A percentile compares a stretch with the other conserved stretches of the same genome.
Conservation (phyloP, 92 coral and sea anemone genomes). For the Ricordea florida region DNA sequence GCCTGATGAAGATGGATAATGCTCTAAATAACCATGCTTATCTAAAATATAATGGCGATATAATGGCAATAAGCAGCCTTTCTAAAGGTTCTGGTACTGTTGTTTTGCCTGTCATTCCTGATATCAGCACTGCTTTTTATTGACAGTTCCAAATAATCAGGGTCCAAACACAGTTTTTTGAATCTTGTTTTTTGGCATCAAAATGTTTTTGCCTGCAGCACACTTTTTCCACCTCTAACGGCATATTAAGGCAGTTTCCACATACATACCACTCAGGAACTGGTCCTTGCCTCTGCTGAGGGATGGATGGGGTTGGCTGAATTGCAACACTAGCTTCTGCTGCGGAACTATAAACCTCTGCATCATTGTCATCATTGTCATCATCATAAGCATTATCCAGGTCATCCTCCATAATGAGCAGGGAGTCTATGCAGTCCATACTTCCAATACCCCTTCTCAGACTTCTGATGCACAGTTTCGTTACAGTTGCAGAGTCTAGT, state of each 20-base stretch:
- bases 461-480: constrained; percentile 14
- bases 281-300: constrained; percentile 11
- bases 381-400: neutral
- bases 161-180: constrained; percentile 36
- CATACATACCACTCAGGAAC: constrained; percentile 6
- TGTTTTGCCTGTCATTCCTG: constrained; percentile 42
- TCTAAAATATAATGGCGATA: constrained; percentile 47
- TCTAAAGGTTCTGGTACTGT: constrained; percentile 39
- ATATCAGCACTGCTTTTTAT: constrained; percentile 33
- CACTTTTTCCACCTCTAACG: constrained; percentile 5
- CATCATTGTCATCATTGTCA: neutral
- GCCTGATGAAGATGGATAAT: constrained; percentile 27
- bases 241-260: constrained; percentile 5
- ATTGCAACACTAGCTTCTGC: neutral
- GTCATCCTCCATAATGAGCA: constrained; percentile 23
- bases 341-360: neutral
- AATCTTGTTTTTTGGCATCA: neutral
- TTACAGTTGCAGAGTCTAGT: neutral
- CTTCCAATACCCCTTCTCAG: neutral
- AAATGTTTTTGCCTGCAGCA: neutral
- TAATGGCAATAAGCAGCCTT: constrained; percentile 56
- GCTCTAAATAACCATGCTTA: constrained; percentile 33
- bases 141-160: constrained; percentile 38
- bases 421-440: neutral
- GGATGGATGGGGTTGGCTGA: constrained; percentile 1